Conservation (phyloP, 2,797 vertebrate genomes). For the Synaphobranchus kaupii region DNA sequence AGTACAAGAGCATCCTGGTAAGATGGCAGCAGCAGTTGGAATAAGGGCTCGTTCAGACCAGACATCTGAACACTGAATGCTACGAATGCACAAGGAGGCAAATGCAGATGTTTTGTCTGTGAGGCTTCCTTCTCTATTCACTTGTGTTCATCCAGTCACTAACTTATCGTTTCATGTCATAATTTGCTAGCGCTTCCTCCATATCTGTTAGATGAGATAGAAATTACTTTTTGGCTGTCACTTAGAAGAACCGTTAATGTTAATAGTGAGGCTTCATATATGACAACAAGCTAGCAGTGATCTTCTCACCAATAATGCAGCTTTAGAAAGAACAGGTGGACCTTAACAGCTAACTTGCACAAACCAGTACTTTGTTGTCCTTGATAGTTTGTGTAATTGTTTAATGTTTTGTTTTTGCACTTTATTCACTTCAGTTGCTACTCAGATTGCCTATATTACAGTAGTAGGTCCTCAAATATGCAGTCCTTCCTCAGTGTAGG, state of each 20-base stretch:
- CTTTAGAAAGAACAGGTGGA: background rate
- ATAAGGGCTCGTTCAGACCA: constrained; percentile 4
- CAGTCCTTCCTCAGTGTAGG: background rate
- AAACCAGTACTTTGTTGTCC: background rate
- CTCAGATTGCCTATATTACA: no score
- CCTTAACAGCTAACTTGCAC: background rate
- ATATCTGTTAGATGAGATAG: background rate
- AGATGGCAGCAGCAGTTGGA: constrained; percentile 24
- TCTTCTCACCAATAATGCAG: background rate
- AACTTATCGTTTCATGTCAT: background rate
- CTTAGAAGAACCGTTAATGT: background rate
- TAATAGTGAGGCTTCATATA: background rate
- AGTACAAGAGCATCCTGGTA: constrained; percentile 16
- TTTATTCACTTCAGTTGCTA: background rate
- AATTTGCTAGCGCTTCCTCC: background rate
- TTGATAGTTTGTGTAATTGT: background rate
- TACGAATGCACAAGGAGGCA: background rate
- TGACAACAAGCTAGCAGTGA: background rate
- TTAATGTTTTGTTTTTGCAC: background rate
- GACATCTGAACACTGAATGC: background rate
- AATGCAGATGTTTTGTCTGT: background rate
- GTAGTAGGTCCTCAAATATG: background rate
- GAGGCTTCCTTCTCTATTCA: background rate
- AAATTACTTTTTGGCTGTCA: background rate
- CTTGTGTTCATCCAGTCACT: background rate